These are phyloP conservation scores for Otolemur crassicaudatus DNA, from an alignment of 2,797 vertebrate genomes.

Conservation along the genomic window DNA sequence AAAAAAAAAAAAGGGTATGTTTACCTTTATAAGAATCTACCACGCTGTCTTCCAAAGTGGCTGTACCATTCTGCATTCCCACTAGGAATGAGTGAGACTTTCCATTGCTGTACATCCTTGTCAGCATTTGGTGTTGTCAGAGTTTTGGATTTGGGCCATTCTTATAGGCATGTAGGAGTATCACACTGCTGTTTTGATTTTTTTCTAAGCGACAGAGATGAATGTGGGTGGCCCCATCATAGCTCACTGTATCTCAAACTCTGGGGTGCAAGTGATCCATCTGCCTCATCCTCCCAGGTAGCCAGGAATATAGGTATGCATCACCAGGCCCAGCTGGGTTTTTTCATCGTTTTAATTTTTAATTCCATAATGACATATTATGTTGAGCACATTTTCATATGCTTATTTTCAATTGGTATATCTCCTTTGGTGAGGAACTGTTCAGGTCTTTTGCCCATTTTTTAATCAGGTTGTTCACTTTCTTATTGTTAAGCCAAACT, in stretches of 20 bases:
- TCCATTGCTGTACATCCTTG: neutral
- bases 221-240: neutral
- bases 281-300: neutral
- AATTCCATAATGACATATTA: neutral
- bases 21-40: neutral
- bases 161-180: neutral
- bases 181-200: neutral
- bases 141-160: neutral
- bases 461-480: neutral
- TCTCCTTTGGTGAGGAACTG: neutral
- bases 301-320: neutral
- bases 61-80: neutral
- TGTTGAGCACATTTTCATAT: neutral
- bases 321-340: neutral
- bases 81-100: neutral
- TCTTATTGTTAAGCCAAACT: neutral
- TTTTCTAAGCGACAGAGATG: neutral
- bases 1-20: neutral
- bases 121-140: neutral
- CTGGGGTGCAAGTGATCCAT: neutral
- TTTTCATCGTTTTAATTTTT: neutral
- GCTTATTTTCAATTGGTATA: neutral
- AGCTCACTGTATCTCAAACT: neutral
- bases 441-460: conserved; percentile 17
- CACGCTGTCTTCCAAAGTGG: neutral